Evolutionary conservation across 2,888 invertebrate species (phyloP), one percentile per base, ranked within the genome.

Genomic region (Heliconius aoede): DNA sequence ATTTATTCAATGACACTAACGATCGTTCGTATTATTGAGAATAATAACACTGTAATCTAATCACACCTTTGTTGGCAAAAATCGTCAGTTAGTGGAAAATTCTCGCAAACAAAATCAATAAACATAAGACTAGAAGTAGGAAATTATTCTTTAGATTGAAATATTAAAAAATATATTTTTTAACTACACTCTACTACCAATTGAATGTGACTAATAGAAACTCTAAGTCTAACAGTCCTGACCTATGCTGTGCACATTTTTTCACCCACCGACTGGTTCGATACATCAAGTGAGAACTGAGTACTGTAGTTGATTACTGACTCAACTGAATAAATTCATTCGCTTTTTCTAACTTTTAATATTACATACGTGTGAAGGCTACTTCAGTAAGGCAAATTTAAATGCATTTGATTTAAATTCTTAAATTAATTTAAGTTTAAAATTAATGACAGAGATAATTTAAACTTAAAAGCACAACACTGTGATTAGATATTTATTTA

Each of bases 1-100:
- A 89, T 85, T 85, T 86, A 85, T 86, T 82, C 89, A 90, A 90
- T 90, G 89, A 89, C 89, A 90, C 87, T 87, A 86, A 85, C 87
- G 77, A 79, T 89, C 83, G 84, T 85, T 89, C 83, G 84, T 76
- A 82, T 83, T 83, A 80, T 82, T 84, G 85, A 81, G 83, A 87
- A 85, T 86, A 86, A 85, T 85, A 88, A 81, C 80, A 83, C 80
- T 79, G 80, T 83, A 83, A 84, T 85, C 81, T 84, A 86, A 86
- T 83, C 83, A 85, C 82, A 83, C 78, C 83, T 81, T 84, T 86
- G 84, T 83, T 84, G 82, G 82, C 82, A 81, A 85, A 81, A 86
- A 84, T 80, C 79, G 75, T 68, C 75, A 82, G 75, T 78, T 81
- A 84, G 79, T 84, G 85, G 86, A 87, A 87, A 86, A 83, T 85